Base-by-base conservation (phyloP, 2,113 vertebrate genomes). In the Hypomesus transpacificus region DNA sequence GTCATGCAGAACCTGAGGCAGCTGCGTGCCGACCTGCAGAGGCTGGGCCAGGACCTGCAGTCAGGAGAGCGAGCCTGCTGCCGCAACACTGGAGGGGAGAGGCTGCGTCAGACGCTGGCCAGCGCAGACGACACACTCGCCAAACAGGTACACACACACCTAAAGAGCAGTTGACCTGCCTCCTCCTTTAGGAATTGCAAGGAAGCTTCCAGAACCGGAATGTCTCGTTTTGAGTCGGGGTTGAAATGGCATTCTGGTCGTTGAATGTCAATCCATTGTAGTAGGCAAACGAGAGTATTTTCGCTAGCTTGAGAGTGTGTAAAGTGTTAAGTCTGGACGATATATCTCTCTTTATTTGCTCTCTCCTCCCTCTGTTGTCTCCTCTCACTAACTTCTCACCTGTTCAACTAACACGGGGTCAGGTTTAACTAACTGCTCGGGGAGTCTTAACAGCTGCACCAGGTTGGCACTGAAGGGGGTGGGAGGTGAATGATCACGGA, bases 31-130 rank as follows among this genome's bases (percentile, higher is more conserved):
- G 94, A 97, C 66, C 64, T 98, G 65, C 94, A 92, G 71, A 91
- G 85, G 70, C 88, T 99, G 61, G 93, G 92, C 0, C 5, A 81
- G 6, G 92, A 91, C 61, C 91, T 98, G 69, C 96, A 96, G 87
- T 89, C 95, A 18, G 94, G 95, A 13, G 95, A 95, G 83, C 86
- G 95, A 68, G 95, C 95, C 0, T 99, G 97, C 78, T 99, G 97
- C 77, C 94, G 95, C 75, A 96, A 94, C 75, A 98, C 96, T 0
- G 93, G 93, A 3, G 96, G 94, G 21, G 94, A 94, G 34, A 93
- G 85, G 63, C 93, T 99, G 60, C 92, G 95, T 0, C 92, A 93
- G 26, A 88, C 92, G 1, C 89, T 99, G 28, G 70, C 73, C 3
- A 83, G 39, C 0, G 96, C 96, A 22, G 94, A 98, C 75, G 92